Base-by-base conservation (phyloP, 2,888 invertebrate species). In the Dasysyrphus albostriatus region DNA sequence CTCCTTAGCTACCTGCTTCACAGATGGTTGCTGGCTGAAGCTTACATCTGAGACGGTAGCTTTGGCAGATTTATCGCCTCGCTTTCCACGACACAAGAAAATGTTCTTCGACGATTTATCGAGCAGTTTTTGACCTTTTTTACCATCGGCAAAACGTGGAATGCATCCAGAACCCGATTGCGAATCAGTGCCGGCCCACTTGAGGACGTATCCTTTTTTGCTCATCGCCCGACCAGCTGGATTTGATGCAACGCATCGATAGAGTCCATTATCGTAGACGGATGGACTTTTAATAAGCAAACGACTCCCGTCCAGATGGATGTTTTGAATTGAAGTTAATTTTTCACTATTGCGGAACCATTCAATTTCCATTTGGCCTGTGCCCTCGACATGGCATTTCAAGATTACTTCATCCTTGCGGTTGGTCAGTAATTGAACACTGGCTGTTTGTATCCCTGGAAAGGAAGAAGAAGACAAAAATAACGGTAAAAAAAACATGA, bases 161-260 rank as follows among this genome's bases (percentile, higher is more conserved):
- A 91, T 88, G 65, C 93, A 92, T 32, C 90, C 91, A 14, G 88
- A 88, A 5, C 83, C 73, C 2, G 88, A 76, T 24, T 80, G 47
- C 10, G 79, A 75, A 16, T 79, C 88, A 7, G 47, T 73, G 32
- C 65, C 72, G 5, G 89, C 79, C 89, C 90, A 89, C 72, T 90
- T 89, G 3, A 91, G 88, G 19, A 90, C 83, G 73, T 90, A 92
- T 37, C 91, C 91, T 76, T 91, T 91, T 67, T 91, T 91, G 84
- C 92, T 92, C 89, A 91, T 91, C 37, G 91, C 90, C 0, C 91
- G 90, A 0, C 95, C 96, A 7, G 95, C 96, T 44, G 94, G 94
- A 92, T 96, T 96, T 81, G 94, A 94, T 19, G 95, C 96, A 67
- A 94, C 92, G 91, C 97, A 97, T 32, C 95, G 94, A 92, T 96